These are phyloP conservation scores for Pollenia labialis DNA, from an alignment of 2,888 invertebrate species.

Conservation along the genomic window DNA sequence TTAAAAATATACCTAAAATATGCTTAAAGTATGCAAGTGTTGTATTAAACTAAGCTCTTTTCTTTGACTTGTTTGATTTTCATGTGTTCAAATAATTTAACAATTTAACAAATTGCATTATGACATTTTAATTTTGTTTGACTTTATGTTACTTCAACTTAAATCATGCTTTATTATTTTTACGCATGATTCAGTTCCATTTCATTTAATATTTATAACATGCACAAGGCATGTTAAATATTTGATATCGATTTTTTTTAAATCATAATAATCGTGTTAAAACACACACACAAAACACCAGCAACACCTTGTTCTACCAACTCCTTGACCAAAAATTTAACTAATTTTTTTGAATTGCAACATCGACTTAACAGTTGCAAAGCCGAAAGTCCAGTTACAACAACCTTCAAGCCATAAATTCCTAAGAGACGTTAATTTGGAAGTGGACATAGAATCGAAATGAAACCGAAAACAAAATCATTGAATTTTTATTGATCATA, in stretches of 20 bases:
- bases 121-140: slow-evolving; percentile 42
- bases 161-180: slow-evolving; percentile 32
- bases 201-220: slow-evolving; percentile 41
- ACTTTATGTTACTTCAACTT: slow-evolving; percentile 40
- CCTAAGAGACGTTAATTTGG: slow-evolving; percentile 28
- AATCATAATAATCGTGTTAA: slow-evolving; percentile 3
- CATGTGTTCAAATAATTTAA: background rate
- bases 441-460: background rate
- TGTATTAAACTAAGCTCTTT: too few relatives aligned
- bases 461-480: slow-evolving; percentile 21
- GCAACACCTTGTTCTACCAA: slow-evolving; percentile 22
- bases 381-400: background rate
- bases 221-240: slow-evolving; percentile 60
- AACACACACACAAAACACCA: background rate
- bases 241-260: slow-evolving; percentile 6
- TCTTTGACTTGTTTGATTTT: background rate
- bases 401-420: background rate
- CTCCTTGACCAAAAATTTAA: slow-evolving; percentile 41
- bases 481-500: slow-evolving; percentile 55
- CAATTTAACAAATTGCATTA: slow-evolving; percentile 12
- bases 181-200: slow-evolving; percentile 39
- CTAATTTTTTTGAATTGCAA: slow-evolving; percentile 10
- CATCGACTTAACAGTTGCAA: background rate
- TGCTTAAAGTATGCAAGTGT: too few relatives aligned
- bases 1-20: too few relatives aligned